Evolutionary conservation across 2,888 invertebrate species (phyloP).

Genomic region (Osmoderma eremita): DNA sequence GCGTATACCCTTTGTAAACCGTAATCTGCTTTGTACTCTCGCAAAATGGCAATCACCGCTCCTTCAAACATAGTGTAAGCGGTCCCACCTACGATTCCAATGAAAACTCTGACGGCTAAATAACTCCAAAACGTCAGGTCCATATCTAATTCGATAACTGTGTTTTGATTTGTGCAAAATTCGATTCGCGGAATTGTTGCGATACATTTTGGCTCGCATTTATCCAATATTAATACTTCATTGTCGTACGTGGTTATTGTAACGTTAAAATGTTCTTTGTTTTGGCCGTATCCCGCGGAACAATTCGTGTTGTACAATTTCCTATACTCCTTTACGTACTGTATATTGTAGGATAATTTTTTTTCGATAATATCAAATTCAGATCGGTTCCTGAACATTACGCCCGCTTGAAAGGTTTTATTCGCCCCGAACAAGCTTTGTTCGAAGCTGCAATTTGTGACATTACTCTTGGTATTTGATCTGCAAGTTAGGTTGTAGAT

Average conservation of each 20-base stretch:
- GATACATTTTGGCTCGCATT: conserved; percentile 71
- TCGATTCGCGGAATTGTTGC: conserved; percentile 67
- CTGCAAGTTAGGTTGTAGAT: conserved; percentile 63
- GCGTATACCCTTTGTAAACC: conserved; percentile 81
- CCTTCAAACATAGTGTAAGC: conserved; percentile 85
- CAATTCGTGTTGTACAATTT: conserved; percentile 49
- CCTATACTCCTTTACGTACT: conserved; percentile 47
- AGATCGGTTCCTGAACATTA: not conserved
- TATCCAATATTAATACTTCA: conserved; percentile 61
- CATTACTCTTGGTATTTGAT: conserved; percentile 15
- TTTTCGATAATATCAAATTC: conserved; percentile 49
- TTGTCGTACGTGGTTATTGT: conserved; percentile 63
- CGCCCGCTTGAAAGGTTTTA: not conserved
- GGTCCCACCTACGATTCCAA: conserved; percentile 78
- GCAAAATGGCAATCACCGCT: conserved; percentile 78
- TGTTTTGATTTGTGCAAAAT: conserved; percentile 71
- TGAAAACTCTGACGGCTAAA: conserved; percentile 70
- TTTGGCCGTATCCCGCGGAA: conserved; percentile 58
- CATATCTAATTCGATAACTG: conserved; percentile 71
- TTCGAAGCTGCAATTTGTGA: conserved; percentile 22
- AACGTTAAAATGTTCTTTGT: conserved; percentile 61
- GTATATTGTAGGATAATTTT: conserved; percentile 48
- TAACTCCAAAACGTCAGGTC: conserved; percentile 79
- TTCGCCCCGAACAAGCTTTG: not conserved
- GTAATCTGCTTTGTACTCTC: conserved; percentile 81